Percentiles rank a stretch among this genome's conserved stretches.
Evolutionary conservation across 2,888 invertebrate species (phyloP).

Genomic region (Globia sparganii): DNA sequence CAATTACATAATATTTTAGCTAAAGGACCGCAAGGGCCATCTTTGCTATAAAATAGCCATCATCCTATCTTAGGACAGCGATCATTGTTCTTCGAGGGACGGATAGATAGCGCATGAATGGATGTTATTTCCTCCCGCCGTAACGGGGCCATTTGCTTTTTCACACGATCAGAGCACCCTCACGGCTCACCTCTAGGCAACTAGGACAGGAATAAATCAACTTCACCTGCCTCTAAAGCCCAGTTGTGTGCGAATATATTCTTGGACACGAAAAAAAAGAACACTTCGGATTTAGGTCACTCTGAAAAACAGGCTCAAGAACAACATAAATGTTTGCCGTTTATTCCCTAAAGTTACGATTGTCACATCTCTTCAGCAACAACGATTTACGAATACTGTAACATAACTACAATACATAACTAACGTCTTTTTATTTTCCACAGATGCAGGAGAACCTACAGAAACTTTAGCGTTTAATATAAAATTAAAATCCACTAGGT

Average conservation of each 20-base stretch:
- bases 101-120: constrained; percentile 73
- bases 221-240: constrained; percentile 59
- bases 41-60: constrained; percentile 57
- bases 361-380: not conserved
- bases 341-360: not conserved
- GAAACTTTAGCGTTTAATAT: not conserved
- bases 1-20: constrained; percentile 15
- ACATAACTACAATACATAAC: not conserved
- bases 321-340: not conserved
- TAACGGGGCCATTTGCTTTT: constrained; percentile 70
- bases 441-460: not conserved
- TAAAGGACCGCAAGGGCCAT: constrained; percentile 34
- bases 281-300: constrained; percentile 7
- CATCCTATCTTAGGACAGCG: constrained; percentile 61
- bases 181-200: constrained; percentile 67
- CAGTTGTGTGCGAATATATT: constrained; percentile 24
- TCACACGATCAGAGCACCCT: constrained; percentile 70
- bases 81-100: constrained; percentile 72
- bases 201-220: constrained; percentile 76
- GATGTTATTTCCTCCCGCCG: constrained; percentile 72
- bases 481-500: constrained; percentile 1
- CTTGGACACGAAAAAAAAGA: constrained; percentile 11
- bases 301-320: not conserved
- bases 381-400: not conserved
- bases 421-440: not conserved